Conservation (phyloP, 2,113 vertebrate species). For the Corythornis cristatus region DNA sequence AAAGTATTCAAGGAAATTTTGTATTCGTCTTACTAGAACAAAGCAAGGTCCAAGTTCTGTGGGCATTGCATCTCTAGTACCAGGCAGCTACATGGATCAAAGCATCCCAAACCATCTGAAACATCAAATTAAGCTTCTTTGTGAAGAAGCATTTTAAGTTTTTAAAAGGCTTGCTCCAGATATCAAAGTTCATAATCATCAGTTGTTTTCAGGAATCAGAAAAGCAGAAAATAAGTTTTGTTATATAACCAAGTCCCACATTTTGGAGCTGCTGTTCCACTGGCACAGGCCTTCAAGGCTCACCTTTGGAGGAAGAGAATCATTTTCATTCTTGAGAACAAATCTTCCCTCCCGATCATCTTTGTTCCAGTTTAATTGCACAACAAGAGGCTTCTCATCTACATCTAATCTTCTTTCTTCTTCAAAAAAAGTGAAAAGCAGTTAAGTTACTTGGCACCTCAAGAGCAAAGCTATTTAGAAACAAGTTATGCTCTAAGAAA, state of each 20-base stretch:
- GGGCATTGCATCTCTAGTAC: background rate
- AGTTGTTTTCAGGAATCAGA: background rate
- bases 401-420: conserved; percentile 98
- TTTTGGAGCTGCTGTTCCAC: background rate
- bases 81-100: background rate
- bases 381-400: conserved; percentile 97
- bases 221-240: background rate
- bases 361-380: conserved; percentile 99
- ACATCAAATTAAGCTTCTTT: background rate
- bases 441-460: conserved; percentile 30
- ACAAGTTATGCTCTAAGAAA: background rate
- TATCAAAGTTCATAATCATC: background rate
- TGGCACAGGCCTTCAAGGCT: background rate
- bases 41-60: background rate
- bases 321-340: conserved; percentile 99
- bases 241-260: background rate
- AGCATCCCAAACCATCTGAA: background rate
- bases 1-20: background rate
- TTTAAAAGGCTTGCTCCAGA: background rate
- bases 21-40: background rate
- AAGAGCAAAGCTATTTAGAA: background rate
- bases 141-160: background rate
- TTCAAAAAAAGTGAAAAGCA: conserved; percentile 69
- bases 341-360: conserved; percentile 97
- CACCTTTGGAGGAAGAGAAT: conserved; percentile 89